Evolutionary conservation across 2,797 vertebrate species (phyloP).

Genomic region (Neosalanx taihuensis): DNA sequence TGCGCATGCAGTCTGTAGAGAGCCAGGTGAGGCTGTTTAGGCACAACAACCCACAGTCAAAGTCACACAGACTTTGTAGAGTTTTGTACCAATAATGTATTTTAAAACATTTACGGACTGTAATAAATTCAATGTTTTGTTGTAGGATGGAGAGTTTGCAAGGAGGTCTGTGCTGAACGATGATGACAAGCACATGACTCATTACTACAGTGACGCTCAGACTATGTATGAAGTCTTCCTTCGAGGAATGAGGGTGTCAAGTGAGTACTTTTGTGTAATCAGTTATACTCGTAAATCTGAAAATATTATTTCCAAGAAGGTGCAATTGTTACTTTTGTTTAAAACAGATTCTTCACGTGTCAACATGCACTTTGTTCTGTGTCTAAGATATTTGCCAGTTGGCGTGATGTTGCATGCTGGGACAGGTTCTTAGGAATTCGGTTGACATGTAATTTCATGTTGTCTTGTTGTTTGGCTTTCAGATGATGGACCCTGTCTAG

Average conservation of each 20-base stretch:
- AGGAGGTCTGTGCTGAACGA: slow-evolving; percentile 79
- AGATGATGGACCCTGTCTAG: slow-evolving; percentile 95
- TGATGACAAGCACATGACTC: slow-evolving; percentile 60
- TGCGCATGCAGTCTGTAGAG: slow-evolving; percentile 88
- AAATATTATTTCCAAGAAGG: too few relatives aligned
- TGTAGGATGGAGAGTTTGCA: slow-evolving; percentile 75
- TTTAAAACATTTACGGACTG: not conserved
- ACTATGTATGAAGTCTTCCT: slow-evolving; percentile 86
- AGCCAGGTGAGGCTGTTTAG: slow-evolving; percentile 70
- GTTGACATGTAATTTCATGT: not conserved
- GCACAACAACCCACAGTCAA: too few relatives aligned
- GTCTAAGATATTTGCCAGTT: too few relatives aligned
- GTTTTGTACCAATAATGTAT: too few relatives aligned
- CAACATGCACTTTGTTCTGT: not conserved
- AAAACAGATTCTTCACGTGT: not conserved
- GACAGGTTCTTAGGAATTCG: too few relatives aligned
- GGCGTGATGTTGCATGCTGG: too few relatives aligned
- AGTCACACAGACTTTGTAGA: too few relatives aligned
- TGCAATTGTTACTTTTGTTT: not conserved
- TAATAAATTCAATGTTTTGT: not conserved
- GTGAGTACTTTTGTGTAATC: slow-evolving; percentile 73
- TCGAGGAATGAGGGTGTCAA: slow-evolving; percentile 84
- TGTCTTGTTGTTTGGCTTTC: slow-evolving; percentile 10
- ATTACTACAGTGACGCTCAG: slow-evolving; percentile 81
- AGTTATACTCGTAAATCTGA: not conserved